Evolutionary conservation across 2,113 vertebrate species (phyloP).

Genomic region (Dendropsophus ebraccatus): DNA sequence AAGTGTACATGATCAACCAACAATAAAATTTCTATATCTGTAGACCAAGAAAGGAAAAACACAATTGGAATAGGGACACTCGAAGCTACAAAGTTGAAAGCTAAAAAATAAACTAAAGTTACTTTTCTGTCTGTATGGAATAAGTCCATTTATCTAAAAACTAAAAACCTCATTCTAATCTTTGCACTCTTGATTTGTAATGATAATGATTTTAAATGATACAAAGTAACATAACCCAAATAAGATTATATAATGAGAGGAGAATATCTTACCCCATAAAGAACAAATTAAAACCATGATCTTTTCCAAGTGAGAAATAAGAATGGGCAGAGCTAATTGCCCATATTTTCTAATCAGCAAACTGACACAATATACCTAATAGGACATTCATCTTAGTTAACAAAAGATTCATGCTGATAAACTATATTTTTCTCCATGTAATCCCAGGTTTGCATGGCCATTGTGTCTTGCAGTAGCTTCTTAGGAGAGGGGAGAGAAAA

Average conservation of each 20-base stretch:
- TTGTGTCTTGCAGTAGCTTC: neutral
- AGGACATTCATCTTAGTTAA: constrained; percentile 9
- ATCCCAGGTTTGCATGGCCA: neutral
- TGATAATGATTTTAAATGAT: too few relatives aligned
- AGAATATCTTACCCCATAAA: neutral
- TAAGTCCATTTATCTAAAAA: too few relatives aligned
- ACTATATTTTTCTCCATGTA: too few relatives aligned
- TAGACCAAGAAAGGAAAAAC: too few relatives aligned
- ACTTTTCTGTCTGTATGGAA: too few relatives aligned
- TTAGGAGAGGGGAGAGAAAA: neutral
- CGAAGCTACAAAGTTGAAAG: too few relatives aligned
- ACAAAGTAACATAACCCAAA: neutral
- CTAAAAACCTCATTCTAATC: too few relatives aligned
- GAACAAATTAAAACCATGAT: neutral
- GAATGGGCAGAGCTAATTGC: neutral
- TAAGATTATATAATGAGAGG: neutral
- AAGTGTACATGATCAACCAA: too few relatives aligned
- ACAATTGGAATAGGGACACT: too few relatives aligned
- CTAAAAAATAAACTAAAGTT: too few relatives aligned
- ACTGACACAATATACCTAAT: neutral
- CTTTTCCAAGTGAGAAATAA: neutral
- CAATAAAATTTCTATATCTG: too few relatives aligned
- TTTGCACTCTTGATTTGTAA: too few relatives aligned
- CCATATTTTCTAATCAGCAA: neutral
- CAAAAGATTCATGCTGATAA: neutral